Evolutionary conservation across 2,113 vertebrate species (phyloP).

Genomic region (Rhea pennata): DNA sequence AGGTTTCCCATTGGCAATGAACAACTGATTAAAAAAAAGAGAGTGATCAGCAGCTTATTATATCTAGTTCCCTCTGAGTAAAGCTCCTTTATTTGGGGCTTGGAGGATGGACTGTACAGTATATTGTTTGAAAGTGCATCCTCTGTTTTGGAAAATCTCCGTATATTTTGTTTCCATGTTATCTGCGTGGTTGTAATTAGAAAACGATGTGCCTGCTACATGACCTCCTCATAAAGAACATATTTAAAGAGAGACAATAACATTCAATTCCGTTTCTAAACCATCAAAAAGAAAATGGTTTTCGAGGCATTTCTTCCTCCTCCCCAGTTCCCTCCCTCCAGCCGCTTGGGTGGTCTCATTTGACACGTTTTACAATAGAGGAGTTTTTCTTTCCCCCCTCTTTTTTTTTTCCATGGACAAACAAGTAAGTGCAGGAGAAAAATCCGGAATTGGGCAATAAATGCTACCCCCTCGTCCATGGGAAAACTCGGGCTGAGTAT

Average conservation of each 20-base stretch:
- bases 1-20: slow-evolving; percentile 33
- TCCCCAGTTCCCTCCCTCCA: slow-evolving; percentile 42
- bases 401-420: neutral
- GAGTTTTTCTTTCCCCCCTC: neutral
- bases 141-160: slow-evolving; percentile 59
- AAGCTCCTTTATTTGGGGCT: slow-evolving; percentile 12
- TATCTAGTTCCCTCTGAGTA: slow-evolving; percentile 23
- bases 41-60: slow-evolving; percentile 4
- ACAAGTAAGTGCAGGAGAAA: slow-evolving; percentile 47
- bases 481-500: neutral
- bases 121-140: neutral
- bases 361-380: slow-evolving; percentile 54
- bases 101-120: slow-evolving; percentile 20
- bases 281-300: slow-evolving; percentile 70
- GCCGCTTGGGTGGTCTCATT: slow-evolving; percentile 69
- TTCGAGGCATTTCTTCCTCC: slow-evolving; percentile 66
- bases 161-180: slow-evolving; percentile 57
- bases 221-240: slow-evolving; percentile 63
- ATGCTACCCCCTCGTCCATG: neutral
- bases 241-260: slow-evolving; percentile 65
- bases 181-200: slow-evolving; percentile 61
- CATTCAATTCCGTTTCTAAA: slow-evolving; percentile 71
- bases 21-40: slow-evolving; percentile 36
- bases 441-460: slow-evolving; percentile 39
- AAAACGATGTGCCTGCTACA: slow-evolving; percentile 67